Evolutionary conservation across 2,888 invertebrate genomes (phyloP).

Genomic region (Panorpa germanica): DNA sequence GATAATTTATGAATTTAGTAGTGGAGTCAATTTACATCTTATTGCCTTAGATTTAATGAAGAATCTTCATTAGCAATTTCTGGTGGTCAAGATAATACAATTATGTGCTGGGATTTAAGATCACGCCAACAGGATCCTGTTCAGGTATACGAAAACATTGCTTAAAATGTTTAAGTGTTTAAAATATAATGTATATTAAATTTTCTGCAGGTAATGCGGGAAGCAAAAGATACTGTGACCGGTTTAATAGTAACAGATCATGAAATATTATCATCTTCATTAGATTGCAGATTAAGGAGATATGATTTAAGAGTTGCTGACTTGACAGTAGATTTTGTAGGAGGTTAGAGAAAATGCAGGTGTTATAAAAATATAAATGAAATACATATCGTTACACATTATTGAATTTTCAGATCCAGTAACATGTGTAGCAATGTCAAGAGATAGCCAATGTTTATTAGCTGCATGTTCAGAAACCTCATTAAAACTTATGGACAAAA

Average conservation of each 20-base stretch:
- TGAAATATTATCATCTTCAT: constrained; percentile 77
- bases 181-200: background rate
- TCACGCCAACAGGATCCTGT: constrained; percentile 49
- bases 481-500: constrained; percentile 76
- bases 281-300: constrained; percentile 69
- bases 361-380: constrained; percentile 4
- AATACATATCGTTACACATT: constrained; percentile 18
- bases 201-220: constrained; percentile 44
- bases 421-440: constrained; percentile 67
- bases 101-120: constrained; percentile 80
- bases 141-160: constrained; percentile 28
- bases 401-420: no score
- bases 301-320: constrained; percentile 86
- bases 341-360: constrained; percentile 30
- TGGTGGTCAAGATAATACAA: constrained; percentile 83
- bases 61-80: constrained; percentile 84
- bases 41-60: constrained; percentile 61
- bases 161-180: constrained; percentile 1
- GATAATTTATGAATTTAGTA: background rate
- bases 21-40: constrained; percentile 2
- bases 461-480: constrained; percentile 68
- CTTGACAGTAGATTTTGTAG: constrained; percentile 66
- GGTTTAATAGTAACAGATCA: constrained; percentile 64
- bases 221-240: constrained; percentile 84
- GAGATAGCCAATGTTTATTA: constrained; percentile 84